These are phyloP conservation scores for Lucinisca nassula DNA, from an alignment of 2,888 invertebrate genomes.

Conservation along the genomic window DNA sequence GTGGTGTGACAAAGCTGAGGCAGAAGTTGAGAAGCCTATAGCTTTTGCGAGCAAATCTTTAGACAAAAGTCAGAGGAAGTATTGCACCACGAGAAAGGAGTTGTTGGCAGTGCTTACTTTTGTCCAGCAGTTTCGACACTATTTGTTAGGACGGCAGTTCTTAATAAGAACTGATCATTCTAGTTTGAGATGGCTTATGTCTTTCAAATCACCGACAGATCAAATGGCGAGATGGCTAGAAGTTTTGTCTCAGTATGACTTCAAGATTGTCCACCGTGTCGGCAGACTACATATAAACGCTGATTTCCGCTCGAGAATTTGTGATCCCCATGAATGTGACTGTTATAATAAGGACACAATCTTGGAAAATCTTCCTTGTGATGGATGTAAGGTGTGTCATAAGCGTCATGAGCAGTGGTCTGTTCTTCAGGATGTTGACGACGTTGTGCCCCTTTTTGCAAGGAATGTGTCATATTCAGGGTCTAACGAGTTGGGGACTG, in stretches of 20 bases:
- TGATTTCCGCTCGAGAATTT: slow-evolving; percentile 33
- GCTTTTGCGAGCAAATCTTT: slow-evolving; percentile 57
- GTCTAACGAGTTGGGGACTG: no score
- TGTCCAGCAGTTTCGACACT: slow-evolving; percentile 65
- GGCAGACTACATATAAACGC: slow-evolving; percentile 47
- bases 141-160: slow-evolving; percentile 63
- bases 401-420: no score
- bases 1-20: no score
- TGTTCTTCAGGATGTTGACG: no score
- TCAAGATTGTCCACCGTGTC: slow-evolving; percentile 46
- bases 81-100: slow-evolving; percentile 62
- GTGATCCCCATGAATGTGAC: no score
- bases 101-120: slow-evolving; percentile 66
- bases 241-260: slow-evolving; percentile 53
- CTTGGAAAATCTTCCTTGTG: no score
- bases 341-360: no score
- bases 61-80: slow-evolving; percentile 45
- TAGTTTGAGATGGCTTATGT: slow-evolving; percentile 57
- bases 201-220: slow-evolving; percentile 57
- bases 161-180: slow-evolving; percentile 65
- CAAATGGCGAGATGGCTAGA: slow-evolving; percentile 55
- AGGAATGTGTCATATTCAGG: no score
- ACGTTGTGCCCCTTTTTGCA: no score
- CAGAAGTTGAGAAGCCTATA: slow-evolving; percentile 67
- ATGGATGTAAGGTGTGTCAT: no score